phyloP scores from a whole-genome alignment of 2,888 invertebrate genomes.

The Noctua fimbriata region DNA sequence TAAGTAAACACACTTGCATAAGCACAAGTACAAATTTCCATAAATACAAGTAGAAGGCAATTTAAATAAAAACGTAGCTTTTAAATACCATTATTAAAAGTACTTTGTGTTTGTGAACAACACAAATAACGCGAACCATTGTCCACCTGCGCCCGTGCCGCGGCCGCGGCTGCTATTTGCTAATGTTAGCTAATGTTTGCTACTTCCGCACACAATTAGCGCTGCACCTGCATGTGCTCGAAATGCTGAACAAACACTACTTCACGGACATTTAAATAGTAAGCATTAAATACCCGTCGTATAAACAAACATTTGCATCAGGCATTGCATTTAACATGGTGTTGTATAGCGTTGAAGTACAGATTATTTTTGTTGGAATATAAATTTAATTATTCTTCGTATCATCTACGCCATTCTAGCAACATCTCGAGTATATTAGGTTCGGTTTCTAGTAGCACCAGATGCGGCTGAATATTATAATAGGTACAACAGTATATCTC shows the following conservation, averaged over 20 bases:
- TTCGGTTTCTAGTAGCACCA: conserved; percentile 2
- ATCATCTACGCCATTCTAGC: neutral
- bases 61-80: neutral
- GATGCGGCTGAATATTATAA: conserved; percentile 26
- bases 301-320: neutral
- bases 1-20: neutral
- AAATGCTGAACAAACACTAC: neutral
- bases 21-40: neutral
- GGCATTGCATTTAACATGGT: neutral
- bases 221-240: conserved; percentile 14
- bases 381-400: neutral
- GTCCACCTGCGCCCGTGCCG: conserved; percentile 15
- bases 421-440: conserved; percentile 1
- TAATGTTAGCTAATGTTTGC: conserved; percentile 5
- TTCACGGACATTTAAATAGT: neutral
- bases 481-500: neutral
- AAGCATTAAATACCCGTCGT: neutral
- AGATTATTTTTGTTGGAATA: too few species aligned
- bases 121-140: conserved; percentile 1
- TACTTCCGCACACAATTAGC: conserved; percentile 1
- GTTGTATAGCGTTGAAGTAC: neutral
- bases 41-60: neutral
- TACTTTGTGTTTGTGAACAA: conserved; percentile 3
- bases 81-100: neutral
- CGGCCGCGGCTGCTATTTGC: neutral